phyloP scores from a whole-genome alignment of 2,113 vertebrate genomes.

The Origma solitaria region DNA sequence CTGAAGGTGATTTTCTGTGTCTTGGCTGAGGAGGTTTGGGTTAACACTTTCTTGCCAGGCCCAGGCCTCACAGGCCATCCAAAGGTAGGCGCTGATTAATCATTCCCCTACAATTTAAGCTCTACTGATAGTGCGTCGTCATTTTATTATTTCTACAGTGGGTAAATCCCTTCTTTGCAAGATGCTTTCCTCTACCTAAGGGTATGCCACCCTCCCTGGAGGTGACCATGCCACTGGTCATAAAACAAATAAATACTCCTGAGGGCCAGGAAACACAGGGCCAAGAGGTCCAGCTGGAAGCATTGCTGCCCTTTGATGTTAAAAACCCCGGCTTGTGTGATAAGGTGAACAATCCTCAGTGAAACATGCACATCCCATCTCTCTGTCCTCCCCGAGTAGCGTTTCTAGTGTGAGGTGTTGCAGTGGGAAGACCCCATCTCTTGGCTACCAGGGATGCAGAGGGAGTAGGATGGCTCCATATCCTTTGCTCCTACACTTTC shows the following conservation, averaged over 20 bases:
- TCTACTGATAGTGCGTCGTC: not conserved
- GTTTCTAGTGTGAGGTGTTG: not conserved
- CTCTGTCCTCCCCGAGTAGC: not conserved
- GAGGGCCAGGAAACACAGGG: not conserved
- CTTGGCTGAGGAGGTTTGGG: not conserved
- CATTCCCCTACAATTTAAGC: not conserved
- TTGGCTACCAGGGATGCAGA: not conserved
- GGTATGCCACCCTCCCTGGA: not conserved
- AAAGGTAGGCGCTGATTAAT: not conserved
- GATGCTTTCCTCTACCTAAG: not conserved
- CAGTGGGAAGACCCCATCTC: not conserved
- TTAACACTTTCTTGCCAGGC: not conserved
- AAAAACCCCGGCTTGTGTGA: rapidly evolving
- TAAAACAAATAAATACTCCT: not conserved
- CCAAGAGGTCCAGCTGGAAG: not conserved
- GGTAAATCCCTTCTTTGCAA: not conserved
- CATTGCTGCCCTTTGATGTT: not conserved
- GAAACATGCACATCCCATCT: rapidly evolving
- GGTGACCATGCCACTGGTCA: rapidly evolving
- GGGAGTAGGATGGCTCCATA: not conserved
- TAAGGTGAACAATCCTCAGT: not conserved
- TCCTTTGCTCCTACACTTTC: not conserved
- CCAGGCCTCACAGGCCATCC: not conserved
- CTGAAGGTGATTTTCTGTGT: not conserved
- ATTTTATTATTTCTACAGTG: not conserved